These are phyloP conservation scores for Podarcis muralis DNA, from an alignment of 2,113 vertebrate genomes.

Conservation along the genomic window DNA sequence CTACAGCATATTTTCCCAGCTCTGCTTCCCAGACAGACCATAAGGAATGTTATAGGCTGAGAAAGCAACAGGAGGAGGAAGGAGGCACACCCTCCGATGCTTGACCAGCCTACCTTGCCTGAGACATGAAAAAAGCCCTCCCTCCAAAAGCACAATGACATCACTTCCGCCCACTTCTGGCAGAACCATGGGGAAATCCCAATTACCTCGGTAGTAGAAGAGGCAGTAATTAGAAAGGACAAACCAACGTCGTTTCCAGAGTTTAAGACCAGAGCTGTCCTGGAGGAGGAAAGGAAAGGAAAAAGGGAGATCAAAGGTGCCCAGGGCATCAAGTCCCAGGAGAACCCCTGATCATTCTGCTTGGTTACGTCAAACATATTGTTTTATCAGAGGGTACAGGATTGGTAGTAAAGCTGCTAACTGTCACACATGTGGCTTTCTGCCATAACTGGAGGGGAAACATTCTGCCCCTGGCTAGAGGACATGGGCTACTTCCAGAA, in stretches of 20 bases:
- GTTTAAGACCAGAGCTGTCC: conserved; percentile 88
- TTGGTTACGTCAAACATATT: too few species aligned
- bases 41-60: too few species aligned
- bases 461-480: too few species aligned
- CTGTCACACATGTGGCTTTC: too few species aligned
- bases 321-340: too few species aligned
- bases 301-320: not conserved
- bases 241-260: conserved; percentile 94
- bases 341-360: too few species aligned
- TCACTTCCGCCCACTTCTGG: not conserved
- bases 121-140: not conserved
- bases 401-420: too few species aligned
- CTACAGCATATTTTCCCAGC: not conserved
- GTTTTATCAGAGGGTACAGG: too few species aligned
- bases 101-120: not conserved
- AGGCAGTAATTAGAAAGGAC: conserved; percentile 90
- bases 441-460: too few species aligned
- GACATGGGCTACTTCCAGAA: not conserved
- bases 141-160: not conserved
- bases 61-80: not conserved
- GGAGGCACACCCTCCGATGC: not conserved
- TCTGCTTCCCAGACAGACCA: not conserved
- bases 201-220: conserved; percentile 84
- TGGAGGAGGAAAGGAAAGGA: conserved; percentile 49
- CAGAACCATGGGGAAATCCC: not conserved